Evolutionary conservation across 2,888 invertebrate genomes (phyloP), one percentile per base, ranked within the genome.

Genomic region (Andricus curvator): DNA sequence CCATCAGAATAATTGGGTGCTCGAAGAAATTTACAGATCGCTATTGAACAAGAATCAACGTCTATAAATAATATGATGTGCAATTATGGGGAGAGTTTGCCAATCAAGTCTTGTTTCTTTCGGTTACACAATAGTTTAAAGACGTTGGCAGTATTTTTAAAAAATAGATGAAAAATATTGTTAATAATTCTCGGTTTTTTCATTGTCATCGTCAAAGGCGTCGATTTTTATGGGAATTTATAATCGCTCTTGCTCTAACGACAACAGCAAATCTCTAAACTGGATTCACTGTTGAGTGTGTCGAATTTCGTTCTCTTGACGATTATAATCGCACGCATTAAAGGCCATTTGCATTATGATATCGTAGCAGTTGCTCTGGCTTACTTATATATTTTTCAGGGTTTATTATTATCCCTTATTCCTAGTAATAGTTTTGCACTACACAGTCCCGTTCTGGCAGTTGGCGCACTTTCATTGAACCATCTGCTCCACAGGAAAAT

Each of bases 401-500:
- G 81, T 84, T 84, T 78, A 82, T 74, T 74, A 80, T 81, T 81
- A 80, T 78, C 81, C 81, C 81, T 82, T 80, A 85, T 81, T 87
- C 81, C 87, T 93, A 94, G 91, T 94, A 95, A 88, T 94, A 91
- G 82, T 94, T 93, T 88, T 94, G 94, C 81, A 94, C 94, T 87
- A 94, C 93, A 83, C 94, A 93, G 89, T 96, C 96, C 85, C 97
- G 95, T 91, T 98, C 98, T 25, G 98, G 98, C 88, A 99, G 94
- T 92, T 97, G 97, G 85, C 99, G 95, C 86, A 99, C 97, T 94
- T 99, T 99, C 96, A 99, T 97, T 77, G 99, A 99, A 88, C 99
- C 99, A 94, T 99, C 99, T 76, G 99, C 98, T 79, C 99, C 99
- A 93, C 99, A 99, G 9, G 99, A 99, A 94, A 98, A 99, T 88